Base-by-base conservation (phyloP, 2,113 vertebrate genomes). In the Centropus bengalensis region DNA sequence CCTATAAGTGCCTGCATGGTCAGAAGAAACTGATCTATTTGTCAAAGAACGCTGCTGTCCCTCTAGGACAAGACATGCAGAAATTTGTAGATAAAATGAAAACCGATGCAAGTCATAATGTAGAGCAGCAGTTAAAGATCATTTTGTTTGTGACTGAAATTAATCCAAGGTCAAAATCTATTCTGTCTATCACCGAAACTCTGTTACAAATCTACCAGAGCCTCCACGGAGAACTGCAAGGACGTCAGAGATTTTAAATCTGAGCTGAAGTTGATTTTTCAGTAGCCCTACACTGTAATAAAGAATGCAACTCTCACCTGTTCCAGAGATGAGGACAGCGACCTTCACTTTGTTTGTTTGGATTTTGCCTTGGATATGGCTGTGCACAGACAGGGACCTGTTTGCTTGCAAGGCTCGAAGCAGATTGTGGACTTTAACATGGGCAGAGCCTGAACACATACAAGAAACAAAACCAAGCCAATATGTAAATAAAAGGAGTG, bases 271-370 rank as follows among this genome's bases (percentile, higher is more conserved):
- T 19, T 40, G n/a, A 19, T 6, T 81, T 70, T 27, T 42, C 45
- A 36, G 2, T 3, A 59, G 60, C 3, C 28, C 38, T 54, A 32
- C 59, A 17, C 3, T 30, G 36, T 9, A 83, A 45, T n/a, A 23
- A 44, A 28, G 77, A 55, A 75, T 21, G 20, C 32, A 79, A 16
- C 20, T 45, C 97, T 93, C 69, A 99, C 99, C 99, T 97, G 99
- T 99, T 81, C 99, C 99, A 51, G 99, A 99, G 97, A 99, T 99
- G 30, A 99, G 98, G 56, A 99, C 98, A 7, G 98, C 99, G 7
- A 99, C 99, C 97, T 94, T 98, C 74, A 98, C 98, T 94, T 96
- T 98, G 76, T 98, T 93, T n/a, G 98, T 15, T 12, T 96, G 67
- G 87, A 90, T 49, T 62, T 91, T 96, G 84, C 91, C 74, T 82